Evolutionary conservation across 2,797 vertebrate species (phyloP), one percentile per base, ranked within the genome.

Genomic region (Merluccius polli): DNA sequence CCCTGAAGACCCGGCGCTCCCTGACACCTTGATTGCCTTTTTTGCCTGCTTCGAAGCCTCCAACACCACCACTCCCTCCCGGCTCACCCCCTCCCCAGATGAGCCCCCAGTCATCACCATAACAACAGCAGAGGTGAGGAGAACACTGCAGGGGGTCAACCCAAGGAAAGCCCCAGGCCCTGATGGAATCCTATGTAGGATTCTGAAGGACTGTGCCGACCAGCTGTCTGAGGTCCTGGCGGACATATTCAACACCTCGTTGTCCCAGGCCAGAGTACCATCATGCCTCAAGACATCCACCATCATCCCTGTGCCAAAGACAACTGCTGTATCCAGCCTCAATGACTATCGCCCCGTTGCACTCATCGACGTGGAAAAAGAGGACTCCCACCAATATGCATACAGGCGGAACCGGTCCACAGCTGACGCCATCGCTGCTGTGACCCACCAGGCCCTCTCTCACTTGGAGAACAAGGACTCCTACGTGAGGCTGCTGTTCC

Each of bases 391-490:
- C 18, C 52, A 63, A 21, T 63, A 44, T 12, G 41, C 41, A 44
- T 44, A 44, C 41, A 44, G 12, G 12, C 7, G 12, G 7, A 44
- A 44, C 18, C 63, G 21, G 3, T 65, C 63, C 21, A 65, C 59
- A 2, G 13, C 59, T 18, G 59, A 8, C 8, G 59, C 59, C 2
- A n/a, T 65, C 13, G 1, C 59, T 2, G 1, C 59, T n/a, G 59
- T 65, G 13, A n/a, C 44, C 3, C 38, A 76, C 6, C 13, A 1
- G n/a, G 27, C 70, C 31, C 52, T 72, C 18, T 24, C 11, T 3
- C 73, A 68, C 21, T n/a, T 75, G 73, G 73, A 78, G 73, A 67
- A 7, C 16, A 67, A 30, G 52, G 70, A 75, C 10, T 79, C 78
- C 30, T 75, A 75, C 36, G 48, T 52, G 33, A 75, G 74, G 32